Evolutionary conservation across 1,140 invertebrate species (phyloP).

Genomic region (Zaprionus vittiger): DNA sequence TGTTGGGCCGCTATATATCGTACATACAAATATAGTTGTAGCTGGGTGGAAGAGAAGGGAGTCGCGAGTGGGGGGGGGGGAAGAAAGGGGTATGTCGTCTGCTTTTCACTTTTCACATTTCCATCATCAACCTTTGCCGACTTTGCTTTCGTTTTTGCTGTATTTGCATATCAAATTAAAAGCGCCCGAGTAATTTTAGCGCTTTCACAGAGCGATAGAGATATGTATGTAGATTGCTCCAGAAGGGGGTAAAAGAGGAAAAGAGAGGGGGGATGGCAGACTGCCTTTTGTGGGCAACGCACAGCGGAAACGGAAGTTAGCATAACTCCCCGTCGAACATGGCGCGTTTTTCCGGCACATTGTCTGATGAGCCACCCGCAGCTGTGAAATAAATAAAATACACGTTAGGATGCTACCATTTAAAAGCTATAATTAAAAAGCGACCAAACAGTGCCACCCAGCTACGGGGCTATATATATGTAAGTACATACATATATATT

Average conservation of each 20-base stretch:
- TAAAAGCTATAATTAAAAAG: constrained; percentile 83
- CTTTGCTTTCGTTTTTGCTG: constrained; percentile 78
- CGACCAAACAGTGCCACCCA: constrained; percentile 61
- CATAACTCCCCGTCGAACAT: constrained; percentile 54
- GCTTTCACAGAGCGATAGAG: constrained; percentile 64
- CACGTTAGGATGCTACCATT: constrained; percentile 76
- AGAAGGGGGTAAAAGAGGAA: neutral
- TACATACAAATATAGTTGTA: constrained; percentile 10
- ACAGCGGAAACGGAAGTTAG: constrained; percentile 67
- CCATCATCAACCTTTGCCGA: constrained; percentile 75
- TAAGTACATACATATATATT: neutral
- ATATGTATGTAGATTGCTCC: constrained; percentile 14
- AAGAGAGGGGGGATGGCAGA: neutral
- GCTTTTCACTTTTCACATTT: constrained; percentile 81
- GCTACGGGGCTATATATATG: neutral
- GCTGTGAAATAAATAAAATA: constrained; percentile 82
- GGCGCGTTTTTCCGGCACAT: constrained; percentile 75
- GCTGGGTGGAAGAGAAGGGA: neutral
- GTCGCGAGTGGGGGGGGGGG: neutral
- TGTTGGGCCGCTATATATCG: constrained; percentile 35
- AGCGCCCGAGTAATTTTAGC: constrained; percentile 79
- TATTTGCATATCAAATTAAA: constrained; percentile 83
- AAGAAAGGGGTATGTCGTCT: constrained; percentile 31
- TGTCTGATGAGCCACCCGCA: constrained; percentile 78
- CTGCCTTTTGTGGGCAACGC: constrained; percentile 26